Evolutionary conservation across 2,888 invertebrate species (phyloP).

Genomic region (Mimachlamys varia): DNA sequence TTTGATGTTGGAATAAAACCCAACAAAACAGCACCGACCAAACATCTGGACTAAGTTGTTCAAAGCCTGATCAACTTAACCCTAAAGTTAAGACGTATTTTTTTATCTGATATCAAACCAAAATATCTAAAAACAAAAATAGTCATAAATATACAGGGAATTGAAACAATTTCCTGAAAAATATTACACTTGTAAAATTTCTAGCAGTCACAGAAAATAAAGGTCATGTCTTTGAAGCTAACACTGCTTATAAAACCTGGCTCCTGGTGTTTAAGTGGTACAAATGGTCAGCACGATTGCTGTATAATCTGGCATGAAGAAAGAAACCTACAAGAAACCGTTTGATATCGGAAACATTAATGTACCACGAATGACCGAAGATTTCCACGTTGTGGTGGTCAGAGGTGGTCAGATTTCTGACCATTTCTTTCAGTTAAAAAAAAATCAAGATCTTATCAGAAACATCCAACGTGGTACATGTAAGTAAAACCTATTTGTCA

Average conservation of each 20-base stretch:
- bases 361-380: neutral
- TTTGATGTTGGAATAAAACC: neutral
- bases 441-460: conserved; percentile 18
- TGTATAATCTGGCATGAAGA: neutral
- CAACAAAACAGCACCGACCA: neutral
- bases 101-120: too few relatives aligned
- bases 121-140: too few relatives aligned
- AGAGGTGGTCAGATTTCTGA: neutral
- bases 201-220: too few relatives aligned
- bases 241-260: neutral
- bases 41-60: neutral
- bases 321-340: neutral
- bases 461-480: conserved; percentile 23
- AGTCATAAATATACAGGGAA: too few relatives aligned
- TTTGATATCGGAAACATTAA: neutral
- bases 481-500: conserved; percentile 36
- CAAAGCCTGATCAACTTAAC: neutral
- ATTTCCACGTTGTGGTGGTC: neutral
- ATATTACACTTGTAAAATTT: too few relatives aligned
- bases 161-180: too few relatives aligned
- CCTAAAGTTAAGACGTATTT: neutral
- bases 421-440: conserved; percentile 13
- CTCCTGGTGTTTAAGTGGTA: neutral
- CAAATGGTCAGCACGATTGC: neutral
- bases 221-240: neutral